A percentile compares a stretch with the other conserved stretches of the same genome.
These are phyloP conservation scores for Cynoglossus semilaevis DNA, from an alignment of 2,113 vertebrate species.

Conservation along the genomic window DNA sequence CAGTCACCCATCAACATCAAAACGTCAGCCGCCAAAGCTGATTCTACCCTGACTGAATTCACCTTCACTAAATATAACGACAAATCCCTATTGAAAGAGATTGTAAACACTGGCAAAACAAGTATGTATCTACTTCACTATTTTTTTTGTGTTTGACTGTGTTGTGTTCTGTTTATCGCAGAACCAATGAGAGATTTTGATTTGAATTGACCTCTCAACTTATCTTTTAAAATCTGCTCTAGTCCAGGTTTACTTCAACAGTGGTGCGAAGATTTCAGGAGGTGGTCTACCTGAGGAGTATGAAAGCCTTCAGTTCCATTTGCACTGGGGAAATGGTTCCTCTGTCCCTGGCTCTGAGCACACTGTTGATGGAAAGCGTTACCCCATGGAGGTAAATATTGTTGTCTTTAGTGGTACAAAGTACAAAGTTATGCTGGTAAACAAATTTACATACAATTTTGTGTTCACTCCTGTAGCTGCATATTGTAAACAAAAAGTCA, in stretches of 20 bases:
- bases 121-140: not conserved
- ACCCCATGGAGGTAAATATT: conserved; percentile 71
- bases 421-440: not conserved
- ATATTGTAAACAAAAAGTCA: conserved; percentile 70
- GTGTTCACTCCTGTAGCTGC: conserved; percentile 57
- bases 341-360: conserved; percentile 67
- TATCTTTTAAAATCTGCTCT: not conserved
- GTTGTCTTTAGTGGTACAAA: not conserved
- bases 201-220: not conserved
- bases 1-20: conserved; percentile 78
- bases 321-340: conserved; percentile 71
- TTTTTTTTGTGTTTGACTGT: no score
- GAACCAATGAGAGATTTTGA: no score
- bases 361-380: conserved; percentile 55
- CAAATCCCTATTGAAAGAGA: not conserved
- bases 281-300: conserved; percentile 40
- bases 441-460: not conserved
- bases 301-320: conserved; percentile 63
- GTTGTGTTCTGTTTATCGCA: no score
- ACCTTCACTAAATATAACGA: conserved; percentile 47
- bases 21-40: fast-evolving
- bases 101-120: conserved; percentile 64
- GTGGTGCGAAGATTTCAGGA: conserved; percentile 35
- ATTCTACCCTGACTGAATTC: conserved; percentile 45
- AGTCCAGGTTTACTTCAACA: conserved; percentile 21